Evolutionary conservation across 1,140 invertebrate species (phyloP).

Genomic region (Aphis gossypii): DNA sequence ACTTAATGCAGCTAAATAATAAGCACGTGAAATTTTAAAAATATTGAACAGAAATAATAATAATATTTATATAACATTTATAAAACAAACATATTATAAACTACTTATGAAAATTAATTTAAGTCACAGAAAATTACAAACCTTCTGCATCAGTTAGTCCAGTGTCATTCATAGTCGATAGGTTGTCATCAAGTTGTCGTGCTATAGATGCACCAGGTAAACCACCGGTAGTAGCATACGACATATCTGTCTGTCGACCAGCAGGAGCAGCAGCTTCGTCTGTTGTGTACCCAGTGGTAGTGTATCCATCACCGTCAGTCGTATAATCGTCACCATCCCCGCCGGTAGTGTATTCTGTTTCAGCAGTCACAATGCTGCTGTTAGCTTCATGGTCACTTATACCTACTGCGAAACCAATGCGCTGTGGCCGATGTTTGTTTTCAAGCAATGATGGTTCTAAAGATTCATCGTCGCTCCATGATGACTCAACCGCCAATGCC

Average conservation of each 20-base stretch:
- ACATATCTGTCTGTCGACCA: not conserved
- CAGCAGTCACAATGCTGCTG: slow-evolving; percentile 71
- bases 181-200: slow-evolving; percentile 69
- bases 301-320: slow-evolving; percentile 66
- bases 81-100: not conserved
- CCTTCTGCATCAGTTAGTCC: slow-evolving; percentile 86
- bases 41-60: not conserved
- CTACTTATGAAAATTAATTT: not conserved
- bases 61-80: not conserved
- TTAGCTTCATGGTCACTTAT: slow-evolving; percentile 67
- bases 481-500: slow-evolving; percentile 71
- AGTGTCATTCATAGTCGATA: slow-evolving; percentile 82
- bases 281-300: slow-evolving; percentile 79
- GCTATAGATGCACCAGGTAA: not conserved
- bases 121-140: slow-evolving; percentile 60
- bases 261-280: slow-evolving; percentile 76
- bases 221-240: not conserved
- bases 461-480: slow-evolving; percentile 77
- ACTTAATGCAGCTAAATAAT: slow-evolving; percentile 72
- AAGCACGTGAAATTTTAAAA: not conserved
- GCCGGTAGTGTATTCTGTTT: slow-evolving; percentile 66
- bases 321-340: slow-evolving; percentile 66
- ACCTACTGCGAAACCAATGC: slow-evolving; percentile 40
- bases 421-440: slow-evolving; percentile 65
- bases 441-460: slow-evolving; percentile 65